Base-by-base conservation (phyloP, 2,113 vertebrate genomes). In the Entelurus aequoreus region DNA sequence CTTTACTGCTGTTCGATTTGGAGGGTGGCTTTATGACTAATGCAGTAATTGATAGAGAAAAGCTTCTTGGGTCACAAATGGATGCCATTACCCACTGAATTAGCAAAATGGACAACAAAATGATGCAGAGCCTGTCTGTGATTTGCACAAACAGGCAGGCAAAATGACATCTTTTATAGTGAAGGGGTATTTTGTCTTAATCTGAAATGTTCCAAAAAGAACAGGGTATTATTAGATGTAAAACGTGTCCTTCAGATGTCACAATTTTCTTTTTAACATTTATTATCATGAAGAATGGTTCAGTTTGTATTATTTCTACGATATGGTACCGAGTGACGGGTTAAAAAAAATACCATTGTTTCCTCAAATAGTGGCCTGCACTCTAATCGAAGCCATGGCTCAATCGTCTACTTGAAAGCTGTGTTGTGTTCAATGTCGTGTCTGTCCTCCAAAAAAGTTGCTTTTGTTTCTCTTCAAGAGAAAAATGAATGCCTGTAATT, bases 11-110 rank as follows among this genome's bases (percentile, higher is more conserved):
- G 66, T 73, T 80, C 71, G 50, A 62, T 57, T 48, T 60, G 57
- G 71, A 65, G 47, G 65, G 78, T 57, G 60, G 69, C 76, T 85
- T 81, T 65, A 82, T 86, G 82, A 85, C 84, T 86, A 89, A 88
- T 75, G 76, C 77, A 46, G 76, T 83, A 87, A 89, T 87, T 85
- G 83, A 86, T 79, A 76, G 80, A 72, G 71, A 66, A 84, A 83
- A 79, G 81, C 84, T 86, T 85, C 82, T 67, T 68, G 16, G 67
- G 75, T 83, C 76, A 84, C 80, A 86, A 88, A 86, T 88, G 87
- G 81, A 77, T 77, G 66, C 81, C 85, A 89, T 90, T 87, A 88
- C 69, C 70, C 13, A 10, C 64, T 36, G 77, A 82, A 89, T 88
- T 87, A 84, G 85, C 74, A 82, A 84, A 82, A 79, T 84, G 85